These are phyloP conservation scores for Odontophorus gujanensis DNA, from an alignment of 2,113 vertebrate species.

Conservation along the genomic window DNA sequence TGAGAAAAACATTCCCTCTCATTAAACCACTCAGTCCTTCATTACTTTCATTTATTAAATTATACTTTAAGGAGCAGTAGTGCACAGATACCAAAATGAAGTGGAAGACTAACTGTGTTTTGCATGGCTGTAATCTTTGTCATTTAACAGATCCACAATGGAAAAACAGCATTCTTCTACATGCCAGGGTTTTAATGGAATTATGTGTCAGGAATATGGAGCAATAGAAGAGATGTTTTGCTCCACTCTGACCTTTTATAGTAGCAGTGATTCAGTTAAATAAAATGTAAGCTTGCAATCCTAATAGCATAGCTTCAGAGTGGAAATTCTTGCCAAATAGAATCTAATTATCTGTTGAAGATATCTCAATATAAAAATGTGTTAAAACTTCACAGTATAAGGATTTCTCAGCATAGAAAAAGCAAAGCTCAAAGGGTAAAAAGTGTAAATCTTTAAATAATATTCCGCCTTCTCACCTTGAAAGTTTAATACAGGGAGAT, in stretches of 20 bases:
- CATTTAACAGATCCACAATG: not conserved
- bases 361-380: not conserved
- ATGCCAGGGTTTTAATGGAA: conserved; percentile 13
- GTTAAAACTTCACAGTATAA: not conserved
- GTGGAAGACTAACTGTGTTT: not conserved
- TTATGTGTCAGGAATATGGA: not conserved
- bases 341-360: conserved; percentile 10
- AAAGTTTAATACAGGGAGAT: not conserved
- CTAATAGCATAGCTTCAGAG: conserved; percentile 11
- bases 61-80: not conserved
- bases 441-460: not conserved
- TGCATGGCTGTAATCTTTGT: not conserved
- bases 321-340: not conserved
- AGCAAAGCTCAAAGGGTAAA: not conserved
- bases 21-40: not conserved
- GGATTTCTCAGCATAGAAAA: not conserved
- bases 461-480: not conserved
- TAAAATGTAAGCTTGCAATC: not conserved
- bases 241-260: conserved; percentile 26
- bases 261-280: not conserved
- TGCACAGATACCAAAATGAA: accelerated
- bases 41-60: not conserved
- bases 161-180: not conserved
- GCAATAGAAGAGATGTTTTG: conserved; percentile 1
- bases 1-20: accelerated